Evolutionary conservation across 2,888 invertebrate species (phyloP).

Genomic region (Poecilus cupreus): DNA sequence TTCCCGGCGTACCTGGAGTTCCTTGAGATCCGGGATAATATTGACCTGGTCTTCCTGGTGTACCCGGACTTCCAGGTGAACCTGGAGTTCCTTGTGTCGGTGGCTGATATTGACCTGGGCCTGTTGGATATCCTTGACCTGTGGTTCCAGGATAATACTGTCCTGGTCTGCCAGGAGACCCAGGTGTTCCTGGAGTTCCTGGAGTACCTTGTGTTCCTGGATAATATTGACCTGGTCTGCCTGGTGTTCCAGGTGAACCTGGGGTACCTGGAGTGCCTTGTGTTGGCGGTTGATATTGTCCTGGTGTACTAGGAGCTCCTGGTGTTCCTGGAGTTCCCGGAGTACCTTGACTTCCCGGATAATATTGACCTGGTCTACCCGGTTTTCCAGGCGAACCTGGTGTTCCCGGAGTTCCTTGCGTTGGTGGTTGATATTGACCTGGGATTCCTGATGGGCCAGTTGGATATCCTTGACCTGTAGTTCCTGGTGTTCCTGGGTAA

Average conservation of each 20-base stretch:
- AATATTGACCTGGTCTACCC: conserved; percentile 64
- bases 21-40: conserved; percentile 64
- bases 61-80: conserved; percentile 78
- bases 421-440: conserved; percentile 61
- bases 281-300: conserved; percentile 65
- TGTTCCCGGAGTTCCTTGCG: conserved; percentile 39
- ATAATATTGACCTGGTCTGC: conserved; percentile 60
- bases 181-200: conserved; percentile 61
- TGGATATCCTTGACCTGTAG: conserved; percentile 42
- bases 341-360: conserved; percentile 65
- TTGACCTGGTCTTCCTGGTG: conserved; percentile 63
- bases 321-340: conserved; percentile 65
- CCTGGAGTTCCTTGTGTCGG: conserved; percentile 70
- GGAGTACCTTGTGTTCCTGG: conserved; percentile 61
- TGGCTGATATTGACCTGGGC: conserved; percentile 64
- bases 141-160: conserved; percentile 66
- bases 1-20: conserved; percentile 35
- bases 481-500: conserved; percentile 48
- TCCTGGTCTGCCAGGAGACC: conserved; percentile 65
- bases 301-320: conserved; percentile 62
- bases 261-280: conserved; percentile 59
- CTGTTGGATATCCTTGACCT: conserved; percentile 53
- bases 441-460: conserved; percentile 55
- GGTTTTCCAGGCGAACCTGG: conserved; percentile 47
- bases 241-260: conserved; percentile 49